Evolutionary conservation across 2,888 invertebrate species (phyloP).

Genomic region (Punctoribates punctum): DNA sequence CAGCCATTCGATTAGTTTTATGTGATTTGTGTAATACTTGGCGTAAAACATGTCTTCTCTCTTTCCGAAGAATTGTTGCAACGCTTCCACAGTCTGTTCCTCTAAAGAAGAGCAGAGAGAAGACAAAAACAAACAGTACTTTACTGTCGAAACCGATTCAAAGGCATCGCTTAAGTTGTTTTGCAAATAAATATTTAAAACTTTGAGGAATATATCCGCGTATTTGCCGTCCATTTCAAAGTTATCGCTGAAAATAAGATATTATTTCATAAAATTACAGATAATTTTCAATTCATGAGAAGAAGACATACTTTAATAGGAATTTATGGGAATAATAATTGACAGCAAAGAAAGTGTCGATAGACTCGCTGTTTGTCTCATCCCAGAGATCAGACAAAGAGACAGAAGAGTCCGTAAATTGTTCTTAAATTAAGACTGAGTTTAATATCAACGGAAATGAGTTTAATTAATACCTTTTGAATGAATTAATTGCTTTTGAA

Average conservation of each 20-base stretch:
- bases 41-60: background rate
- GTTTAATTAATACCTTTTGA: background rate
- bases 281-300: background rate
- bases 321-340: slow-evolving; percentile 17
- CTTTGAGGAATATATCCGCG: background rate
- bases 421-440: background rate
- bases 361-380: background rate
- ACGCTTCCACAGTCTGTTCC: background rate
- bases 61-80: background rate
- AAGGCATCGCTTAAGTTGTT: background rate
- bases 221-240: background rate
- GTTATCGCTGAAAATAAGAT: background rate
- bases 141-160: background rate
- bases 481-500: background rate
- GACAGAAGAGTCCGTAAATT: background rate
- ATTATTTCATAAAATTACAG: background rate
- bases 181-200: slow-evolving; percentile 15
- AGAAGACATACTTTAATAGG: background rate
- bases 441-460: background rate
- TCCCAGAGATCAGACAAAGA: background rate
- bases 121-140: slow-evolving; percentile 2
- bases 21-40: slow-evolving; percentile 4
- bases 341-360: slow-evolving; percentile 7
- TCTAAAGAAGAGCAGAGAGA: background rate
- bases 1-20: slow-evolving; percentile 4